Evolutionary conservation across 2,113 vertebrate genomes (phyloP), one percentile per base, ranked within the genome.

Genomic region (Ammodramus savannarum): DNA sequence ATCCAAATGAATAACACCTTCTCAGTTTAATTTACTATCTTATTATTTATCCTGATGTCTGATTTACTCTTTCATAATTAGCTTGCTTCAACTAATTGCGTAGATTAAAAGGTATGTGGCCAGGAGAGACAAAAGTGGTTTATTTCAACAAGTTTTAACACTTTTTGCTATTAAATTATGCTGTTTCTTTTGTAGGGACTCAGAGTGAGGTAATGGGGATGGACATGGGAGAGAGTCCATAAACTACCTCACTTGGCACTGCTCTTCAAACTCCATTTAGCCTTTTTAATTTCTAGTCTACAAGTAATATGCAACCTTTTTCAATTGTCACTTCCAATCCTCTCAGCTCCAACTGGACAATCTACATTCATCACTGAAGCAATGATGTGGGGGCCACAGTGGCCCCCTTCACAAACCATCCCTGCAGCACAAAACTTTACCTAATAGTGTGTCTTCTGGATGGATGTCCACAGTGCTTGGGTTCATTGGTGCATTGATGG

Each of bases 401-500:
- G 36, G 25, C 3, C 52, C 59, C 41, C 36, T 54, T 68, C 54
- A 61, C 22, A 59, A 49, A 34, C 22, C 69, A 59, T 2, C 3
- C 1, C 63, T 76, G 32, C 9, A 57, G 71, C 25, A 52, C 0
- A 0, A 23, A 27, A 67, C 76, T 3, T 31, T 98, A 99, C 99
- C 99, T 44, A 99, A 94, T 17, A 99, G 92, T 7, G 98, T 98
- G 92, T 99, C 99, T 90, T 99, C 99, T 2, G 99, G 99, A 66
- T 99, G 98, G 72, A 99, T 93, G 54, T 99, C 98, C 25, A 95
- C 96, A 1, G 94, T 68, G 9, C 98, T 90, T 23, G 98, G 98
- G 31, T 97, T 97, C 98, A 99, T 97, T 0, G 99, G 98, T 6
- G 98, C 97, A 66, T 99, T 98, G 98, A 99, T 99, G 87, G 99